Base-by-base conservation (phyloP, 2,113 vertebrate genomes). In the Pollimyrus isidori region DNA sequence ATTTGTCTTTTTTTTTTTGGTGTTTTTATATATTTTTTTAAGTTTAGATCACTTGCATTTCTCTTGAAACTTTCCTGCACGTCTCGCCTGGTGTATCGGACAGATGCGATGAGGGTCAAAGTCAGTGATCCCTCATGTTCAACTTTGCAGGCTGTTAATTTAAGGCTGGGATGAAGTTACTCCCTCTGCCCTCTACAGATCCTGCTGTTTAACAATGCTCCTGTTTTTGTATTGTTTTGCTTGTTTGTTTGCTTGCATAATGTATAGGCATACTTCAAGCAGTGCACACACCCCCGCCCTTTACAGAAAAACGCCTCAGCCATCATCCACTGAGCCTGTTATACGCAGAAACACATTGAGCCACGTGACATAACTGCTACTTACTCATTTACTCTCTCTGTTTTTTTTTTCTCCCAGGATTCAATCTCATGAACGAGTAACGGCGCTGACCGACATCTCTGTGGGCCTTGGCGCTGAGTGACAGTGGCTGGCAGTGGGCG, bases 291-390 rank as follows among this genome's bases (percentile, higher is more conserved):
- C 48, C 69, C 80, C 48, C 52, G 73, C 86, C 86, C 13, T 52
- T 46, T 82, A 89, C 52, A 42, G 30, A 42, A 62, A 13, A 83
- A 42, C 7, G 84, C 94, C 95, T 94, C 94, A 92, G 92, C 91
- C 92, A 62, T 94, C 93, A 93, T 89, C 95, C 93, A 95, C 93
- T 91, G 92, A 93, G 88, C 49, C 88, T 89, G 92, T 92, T 90
- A 90, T 95, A 94, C 4, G 91, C 92, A 92, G 92, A 93, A 91
- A 88, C 92, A 96, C 95, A 93, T 35, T 88, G 30, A 94, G 93
- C 94, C 93, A 95, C 80, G 93, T 89, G 94, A 95, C 94, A 94
- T 93, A 94, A 94, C 92, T 93, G 88, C 92, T 93, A 89, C 91
- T 88, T 65, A 58, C 58, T 62, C 56, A 26, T 76, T 89, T 83